Percentiles rank a stretch among this genome's conserved stretches.
Conservation (phyloP, 2,888 invertebrate genomes). For the Melanostoma scalare region DNA sequence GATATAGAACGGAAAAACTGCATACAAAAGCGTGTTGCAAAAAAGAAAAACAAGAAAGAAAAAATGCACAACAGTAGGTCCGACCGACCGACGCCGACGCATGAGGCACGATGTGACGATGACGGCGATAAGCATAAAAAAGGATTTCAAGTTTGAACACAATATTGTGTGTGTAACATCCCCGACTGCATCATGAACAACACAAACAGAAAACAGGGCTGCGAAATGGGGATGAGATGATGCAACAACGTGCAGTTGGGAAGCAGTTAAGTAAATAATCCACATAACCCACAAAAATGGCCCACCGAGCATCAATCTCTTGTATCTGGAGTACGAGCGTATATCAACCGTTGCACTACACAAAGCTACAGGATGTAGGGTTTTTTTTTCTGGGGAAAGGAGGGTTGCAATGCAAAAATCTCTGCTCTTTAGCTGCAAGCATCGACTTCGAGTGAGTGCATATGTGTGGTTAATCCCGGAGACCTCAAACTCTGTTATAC, state of each 20-base stretch:
- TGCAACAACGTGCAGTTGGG: constrained; percentile 64
- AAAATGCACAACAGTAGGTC: constrained; percentile 38
- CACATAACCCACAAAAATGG: constrained; percentile 71
- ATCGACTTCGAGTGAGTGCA: constrained; percentile 61
- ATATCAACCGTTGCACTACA: constrained; percentile 28
- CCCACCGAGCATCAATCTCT: constrained; percentile 63
- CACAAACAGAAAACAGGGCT: constrained; percentile 11
- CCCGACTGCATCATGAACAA: constrained; percentile 65
- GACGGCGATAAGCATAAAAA: constrained; percentile 20
- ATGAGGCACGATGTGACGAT: constrained; percentile 8
- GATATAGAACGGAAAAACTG: constrained; percentile 15
- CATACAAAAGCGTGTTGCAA: not conserved
- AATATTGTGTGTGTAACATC: constrained; percentile 41
- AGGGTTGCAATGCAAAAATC: constrained; percentile 55
- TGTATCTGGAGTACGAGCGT: constrained; percentile 12
- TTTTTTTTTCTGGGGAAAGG: not conserved
- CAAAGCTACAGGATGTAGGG: constrained; percentile 13
- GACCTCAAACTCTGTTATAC: constrained; percentile 55
- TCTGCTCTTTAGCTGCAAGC: constrained; percentile 48
- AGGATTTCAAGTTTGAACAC: constrained; percentile 33
- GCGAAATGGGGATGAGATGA: constrained; percentile 25
- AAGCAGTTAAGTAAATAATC: constrained; percentile 69
- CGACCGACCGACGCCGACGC: not conserved
- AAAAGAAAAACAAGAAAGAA: constrained; percentile 23
- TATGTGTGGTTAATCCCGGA: constrained; percentile 67